Conservation (phyloP, 1,140 invertebrate species). For the Artemia franciscana region DNA sequence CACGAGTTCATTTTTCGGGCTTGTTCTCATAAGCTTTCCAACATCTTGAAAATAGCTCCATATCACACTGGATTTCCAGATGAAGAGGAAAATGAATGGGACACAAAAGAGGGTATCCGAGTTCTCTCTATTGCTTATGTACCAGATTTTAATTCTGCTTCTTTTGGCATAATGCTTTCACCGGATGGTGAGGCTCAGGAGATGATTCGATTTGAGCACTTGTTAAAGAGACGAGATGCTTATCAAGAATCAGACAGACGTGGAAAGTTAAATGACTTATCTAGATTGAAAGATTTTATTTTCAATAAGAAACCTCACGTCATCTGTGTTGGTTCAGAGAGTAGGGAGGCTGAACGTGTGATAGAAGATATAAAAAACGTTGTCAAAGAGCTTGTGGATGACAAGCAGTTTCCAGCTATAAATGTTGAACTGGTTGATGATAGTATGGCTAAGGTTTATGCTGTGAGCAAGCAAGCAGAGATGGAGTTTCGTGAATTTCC, state of each 20-base stretch:
- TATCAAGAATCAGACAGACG: conserved; percentile 42
- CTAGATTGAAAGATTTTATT: conserved; percentile 63
- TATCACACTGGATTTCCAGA: conserved; percentile 49
- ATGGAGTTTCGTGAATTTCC: conserved; percentile 81
- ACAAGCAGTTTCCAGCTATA: conserved; percentile 67
- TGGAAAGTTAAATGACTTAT: conserved; percentile 54
- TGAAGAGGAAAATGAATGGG: conserved; percentile 79
- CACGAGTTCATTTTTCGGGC: conserved; percentile 63
- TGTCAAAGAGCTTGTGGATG: conserved; percentile 33
- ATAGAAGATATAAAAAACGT: conserved; percentile 53
- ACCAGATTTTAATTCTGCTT: conserved; percentile 57
- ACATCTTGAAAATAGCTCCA: conserved; percentile 76
- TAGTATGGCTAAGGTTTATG: conserved; percentile 64
- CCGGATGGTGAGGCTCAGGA: conserved; percentile 78
- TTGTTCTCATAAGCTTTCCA: conserved; percentile 59
- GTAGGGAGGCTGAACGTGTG: conserved; percentile 60
- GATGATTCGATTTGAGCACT: conserved; percentile 57
- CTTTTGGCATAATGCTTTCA: conserved; percentile 65
- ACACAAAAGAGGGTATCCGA: conserved; percentile 54
- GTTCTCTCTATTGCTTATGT: conserved; percentile 72
- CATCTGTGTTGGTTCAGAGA: conserved; percentile 70
- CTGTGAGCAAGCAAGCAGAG: conserved; percentile 66
- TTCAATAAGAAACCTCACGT: conserved; percentile 76
- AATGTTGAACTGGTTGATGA: conserved; percentile 80
- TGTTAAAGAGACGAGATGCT: conserved; percentile 55